Evolutionary conservation across 2,888 invertebrate genomes (phyloP).

Genomic region (Orchesella flavescens): DNA sequence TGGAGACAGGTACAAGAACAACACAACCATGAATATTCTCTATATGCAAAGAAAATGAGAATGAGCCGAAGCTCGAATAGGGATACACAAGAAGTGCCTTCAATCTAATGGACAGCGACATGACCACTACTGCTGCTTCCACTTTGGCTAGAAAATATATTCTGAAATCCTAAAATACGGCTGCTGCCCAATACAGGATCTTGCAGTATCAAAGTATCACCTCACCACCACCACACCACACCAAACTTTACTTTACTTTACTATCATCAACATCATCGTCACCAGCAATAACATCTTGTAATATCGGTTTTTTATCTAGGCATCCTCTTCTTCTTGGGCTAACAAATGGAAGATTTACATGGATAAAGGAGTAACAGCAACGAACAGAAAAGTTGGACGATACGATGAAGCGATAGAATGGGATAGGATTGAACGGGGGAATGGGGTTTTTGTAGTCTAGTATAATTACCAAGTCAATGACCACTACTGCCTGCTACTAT

Average conservation of each 20-base stretch:
- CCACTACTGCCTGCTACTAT: constrained; percentile 33
- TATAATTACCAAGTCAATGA: constrained; percentile 54
- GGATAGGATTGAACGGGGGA: constrained; percentile 15
- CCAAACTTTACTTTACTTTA: not conserved
- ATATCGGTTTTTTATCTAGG: constrained; percentile 4
- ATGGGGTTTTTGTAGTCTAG: constrained; percentile 49
- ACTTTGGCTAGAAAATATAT: not conserved
- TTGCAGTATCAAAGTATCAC: not conserved
- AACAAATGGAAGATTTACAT: constrained; percentile 15
- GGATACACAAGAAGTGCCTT: not conserved
- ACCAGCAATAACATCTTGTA: not conserved
- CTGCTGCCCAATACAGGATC: not conserved
- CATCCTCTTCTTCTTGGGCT: not conserved
- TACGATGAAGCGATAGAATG: constrained; percentile 12
- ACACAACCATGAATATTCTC: not conserved
- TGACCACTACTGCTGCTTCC: not conserved
- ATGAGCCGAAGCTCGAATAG: not conserved
- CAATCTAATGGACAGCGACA: not conserved
- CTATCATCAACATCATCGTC: constrained; percentile 8
- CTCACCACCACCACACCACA: not conserved
- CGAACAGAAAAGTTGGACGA: not conserved
- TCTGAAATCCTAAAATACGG: not conserved
- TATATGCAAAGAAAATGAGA: not conserved
- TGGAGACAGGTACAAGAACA: constrained; percentile 7
- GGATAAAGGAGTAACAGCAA: constrained; percentile 6